These are phyloP conservation scores for Aquatica leii DNA, from an alignment of 2,888 invertebrate genomes.

Conservation along the genomic window DNA sequence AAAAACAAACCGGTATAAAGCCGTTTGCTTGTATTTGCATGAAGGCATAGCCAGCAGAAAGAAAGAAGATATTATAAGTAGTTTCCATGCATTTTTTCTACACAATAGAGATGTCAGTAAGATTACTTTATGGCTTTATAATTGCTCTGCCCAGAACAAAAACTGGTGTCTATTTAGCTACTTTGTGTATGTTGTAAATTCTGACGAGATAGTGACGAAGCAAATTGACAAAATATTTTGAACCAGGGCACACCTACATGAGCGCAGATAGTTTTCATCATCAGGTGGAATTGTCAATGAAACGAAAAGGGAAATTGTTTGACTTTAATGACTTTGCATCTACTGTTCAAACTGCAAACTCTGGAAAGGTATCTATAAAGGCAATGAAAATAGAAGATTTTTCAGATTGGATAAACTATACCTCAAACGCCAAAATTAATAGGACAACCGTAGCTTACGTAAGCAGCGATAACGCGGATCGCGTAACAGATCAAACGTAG, in stretches of 20 bases:
- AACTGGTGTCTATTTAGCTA: conserved; percentile 38
- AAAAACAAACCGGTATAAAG: neutral
- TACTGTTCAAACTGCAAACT: conserved; percentile 4
- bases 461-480: too few species aligned
- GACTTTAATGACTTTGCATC: conserved; percentile 2
- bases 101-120: conserved; percentile 23
- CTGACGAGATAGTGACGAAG: conserved; percentile 19
- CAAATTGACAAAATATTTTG: neutral
- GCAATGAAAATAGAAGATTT: conserved; percentile 9
- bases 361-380: neutral
- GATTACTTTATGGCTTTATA: conserved; percentile 38
- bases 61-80: conserved; percentile 5
- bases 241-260: neutral
- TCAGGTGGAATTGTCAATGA: neutral
- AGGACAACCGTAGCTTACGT: too few species aligned
- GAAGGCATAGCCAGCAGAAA: neutral
- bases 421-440: conserved; percentile 5
- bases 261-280: conserved; percentile 1
- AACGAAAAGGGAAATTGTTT: neutral
- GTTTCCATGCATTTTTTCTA: conserved; percentile 30
- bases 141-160: conserved; percentile 40
- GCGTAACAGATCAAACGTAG: too few species aligned
- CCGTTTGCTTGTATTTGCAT: neutral
- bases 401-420: conserved; percentile 7
- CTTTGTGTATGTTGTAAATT: conserved; percentile 36